Base-by-base conservation (phyloP, 1,140 invertebrate genomes). In the Pseudomyrmex flavicornis region DNA sequence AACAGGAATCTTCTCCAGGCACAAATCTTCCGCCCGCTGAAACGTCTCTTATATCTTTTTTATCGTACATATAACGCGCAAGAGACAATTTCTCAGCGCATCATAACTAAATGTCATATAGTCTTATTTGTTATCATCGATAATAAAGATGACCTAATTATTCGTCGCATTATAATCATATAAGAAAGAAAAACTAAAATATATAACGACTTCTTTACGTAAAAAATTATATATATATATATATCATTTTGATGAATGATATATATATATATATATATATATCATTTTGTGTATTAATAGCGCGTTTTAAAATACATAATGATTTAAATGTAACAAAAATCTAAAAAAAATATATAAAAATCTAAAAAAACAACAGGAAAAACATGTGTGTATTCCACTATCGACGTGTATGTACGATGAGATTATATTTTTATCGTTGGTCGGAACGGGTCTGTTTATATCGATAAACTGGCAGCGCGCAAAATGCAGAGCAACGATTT, bases 11-110 rank as follows among this genome's bases (percentile, higher is more conserved):
- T 80, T 17, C n/a, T n/a, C 46, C 52, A 17, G 12, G 58, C 10
- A 22, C 70, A 80, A 80, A 80, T 58, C 75, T 69, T 15, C 48
- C 58, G 22, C 44, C 20, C 65, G 70, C 70, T 79, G 52, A 79
- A 80, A 20, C 35, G 5, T 69, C 35, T 17, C 50, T 12, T n/a
- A 20, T 35, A 12, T 46, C 35, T 59, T 58, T 69, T 46, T 10
- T 12, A 2, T 1, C 50, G 50, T 2, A 10, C 2, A 15, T 20
- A 7, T 15, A 50, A 12, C 9, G 44, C 12, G 8, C 12, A 58
- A 59, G 20, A 79, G 17, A 58, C 5, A 77, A 68, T 68, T 68
- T 46, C 54, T 72, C 52, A 65, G 9, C 63, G 13, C 22, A n/a
- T 22, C 13, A 5, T 46, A 0, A 35, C 50, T 52, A 35, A 35